Conservation (phyloP, 2,888 invertebrate species). For the Spodoptera exigua region DNA sequence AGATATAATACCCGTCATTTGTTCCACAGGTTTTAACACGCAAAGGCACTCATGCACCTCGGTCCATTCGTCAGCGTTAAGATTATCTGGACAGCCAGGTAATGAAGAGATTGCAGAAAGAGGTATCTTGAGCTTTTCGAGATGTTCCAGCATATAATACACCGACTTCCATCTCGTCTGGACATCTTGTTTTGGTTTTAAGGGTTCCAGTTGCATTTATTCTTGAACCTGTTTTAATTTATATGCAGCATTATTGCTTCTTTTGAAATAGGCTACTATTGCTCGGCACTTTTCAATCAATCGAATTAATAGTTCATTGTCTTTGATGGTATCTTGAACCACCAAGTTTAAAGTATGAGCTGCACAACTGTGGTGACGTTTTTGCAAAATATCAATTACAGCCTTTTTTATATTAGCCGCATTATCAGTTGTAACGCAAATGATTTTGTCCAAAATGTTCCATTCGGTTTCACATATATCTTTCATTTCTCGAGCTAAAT, state of each 20-base stretch:
- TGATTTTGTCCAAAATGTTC: slow-evolving; percentile 4
- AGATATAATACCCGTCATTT: slow-evolving; percentile 41
- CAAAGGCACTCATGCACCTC: slow-evolving; percentile 35
- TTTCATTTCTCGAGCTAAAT: slow-evolving; percentile 31
- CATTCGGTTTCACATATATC: slow-evolving; percentile 33
- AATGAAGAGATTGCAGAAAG: slow-evolving; percentile 27
- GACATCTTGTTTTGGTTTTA: slow-evolving; percentile 24
- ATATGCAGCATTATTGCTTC: slow-evolving; percentile 30
- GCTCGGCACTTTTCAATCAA: slow-evolving; percentile 33
- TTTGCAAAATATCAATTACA: slow-evolving; percentile 38
- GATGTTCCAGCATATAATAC: slow-evolving; percentile 27
- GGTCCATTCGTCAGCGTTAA: slow-evolving; percentile 38
- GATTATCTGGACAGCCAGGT: slow-evolving; percentile 24
- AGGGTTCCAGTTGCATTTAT: slow-evolving; percentile 5
- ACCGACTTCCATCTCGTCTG: slow-evolving; percentile 35
- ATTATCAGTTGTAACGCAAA: slow-evolving; percentile 11
- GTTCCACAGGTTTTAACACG: slow-evolving; percentile 44
- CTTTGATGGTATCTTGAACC: slow-evolving; percentile 4
- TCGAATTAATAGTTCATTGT: slow-evolving; percentile 18
- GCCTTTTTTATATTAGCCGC: slow-evolving; percentile 17
- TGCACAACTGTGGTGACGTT: slow-evolving; percentile 31
- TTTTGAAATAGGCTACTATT: slow-evolving; percentile 35
- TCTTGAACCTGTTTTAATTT: slow-evolving; percentile 21
- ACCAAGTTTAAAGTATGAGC: slow-evolving; percentile 35
- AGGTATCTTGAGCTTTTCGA: slow-evolving; percentile 29